Evolutionary conservation across 2,113 vertebrate genomes (phyloP), one percentile per base, ranked within the genome.

Genomic region (Aspidoscelis tigris): DNA sequence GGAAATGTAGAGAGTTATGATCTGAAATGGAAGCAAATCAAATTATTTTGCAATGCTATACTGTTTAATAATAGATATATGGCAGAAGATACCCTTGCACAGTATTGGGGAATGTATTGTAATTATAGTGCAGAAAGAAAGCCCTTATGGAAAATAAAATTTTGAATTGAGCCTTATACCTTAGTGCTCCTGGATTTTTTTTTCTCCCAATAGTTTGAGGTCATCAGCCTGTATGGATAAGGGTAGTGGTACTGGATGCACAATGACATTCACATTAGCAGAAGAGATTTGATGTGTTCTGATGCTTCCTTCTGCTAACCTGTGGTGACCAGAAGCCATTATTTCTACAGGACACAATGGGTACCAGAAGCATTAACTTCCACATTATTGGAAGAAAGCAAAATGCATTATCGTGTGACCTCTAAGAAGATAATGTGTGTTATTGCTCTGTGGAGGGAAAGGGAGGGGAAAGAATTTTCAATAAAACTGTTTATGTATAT

Each of bases 351-450:
- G 84, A 93, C 89, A 95, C 93, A 96, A 95, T 91, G 92, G 89
- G 88, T 90, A 85, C 84, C 73, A 91, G 92, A 92, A 96, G 88
- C 90, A 93, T 94, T 93, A 92, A 92, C 83, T 90, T 78, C 76
- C 86, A 80, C 86, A 76, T 80, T 78, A 75, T 88, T 58, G 41
- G 87, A 90, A 90, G 92, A 93, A 94, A 91, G 82, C 44, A 88
- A 91, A 73, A 94, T 88, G 82, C 93, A 94, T 95, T 94, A 94
- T 93, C 93, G 90, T 85, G 87, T 93, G 93, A 96, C 95, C 95
- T 93, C 92, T 33, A 22, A 91, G 91, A 84, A 95, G 91, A 89
- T 84, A 91, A 87, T 88, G 85, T 88, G 83, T 89, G 86, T 84
- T 88, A 80, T 85, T 86, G 88, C 81, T 85, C 78, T 86, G 92